Evolutionary conservation across 2,113 vertebrate genomes (phyloP).

Genomic region (Hassar affinis): DNA sequence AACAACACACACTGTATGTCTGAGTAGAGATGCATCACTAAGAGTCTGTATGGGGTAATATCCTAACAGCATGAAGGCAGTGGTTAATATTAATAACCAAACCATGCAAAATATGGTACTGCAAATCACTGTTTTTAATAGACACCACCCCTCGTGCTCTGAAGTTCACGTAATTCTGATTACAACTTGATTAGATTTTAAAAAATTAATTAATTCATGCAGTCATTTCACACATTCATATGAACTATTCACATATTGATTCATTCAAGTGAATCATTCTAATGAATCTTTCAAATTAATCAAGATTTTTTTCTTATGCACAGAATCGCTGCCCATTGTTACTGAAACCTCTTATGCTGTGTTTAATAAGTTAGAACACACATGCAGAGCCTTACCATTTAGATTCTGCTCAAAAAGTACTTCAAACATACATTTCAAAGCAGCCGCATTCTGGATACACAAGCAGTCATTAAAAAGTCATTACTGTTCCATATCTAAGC

Average conservation of each 20-base stretch:
- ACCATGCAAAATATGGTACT: too few species aligned
- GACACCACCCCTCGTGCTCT: too few species aligned
- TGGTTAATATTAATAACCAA: too few species aligned
- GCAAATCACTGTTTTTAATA: too few species aligned
- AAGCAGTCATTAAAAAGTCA: conserved; percentile 23
- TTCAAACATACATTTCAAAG: not conserved
- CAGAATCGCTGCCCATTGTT: not conserved
- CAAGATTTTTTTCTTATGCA: not conserved
- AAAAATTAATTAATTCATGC: not conserved
- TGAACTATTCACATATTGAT: not conserved
- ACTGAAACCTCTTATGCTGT: not conserved
- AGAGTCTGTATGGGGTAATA: not conserved
- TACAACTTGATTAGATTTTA: not conserved
- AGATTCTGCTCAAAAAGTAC: not conserved
- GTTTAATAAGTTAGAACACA: conserved; percentile 24
- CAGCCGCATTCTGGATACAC: not conserved
- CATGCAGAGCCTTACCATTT: not conserved
- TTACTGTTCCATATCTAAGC: not conserved
- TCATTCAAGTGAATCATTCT: not conserved
- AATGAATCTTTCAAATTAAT: not conserved
- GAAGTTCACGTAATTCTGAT: not conserved
- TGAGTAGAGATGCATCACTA: not conserved
- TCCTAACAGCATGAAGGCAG: not conserved
- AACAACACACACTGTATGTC: not conserved
- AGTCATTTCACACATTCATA: not conserved